Conservation (phyloP, 2,888 invertebrate species). For the Xylota segnis region DNA sequence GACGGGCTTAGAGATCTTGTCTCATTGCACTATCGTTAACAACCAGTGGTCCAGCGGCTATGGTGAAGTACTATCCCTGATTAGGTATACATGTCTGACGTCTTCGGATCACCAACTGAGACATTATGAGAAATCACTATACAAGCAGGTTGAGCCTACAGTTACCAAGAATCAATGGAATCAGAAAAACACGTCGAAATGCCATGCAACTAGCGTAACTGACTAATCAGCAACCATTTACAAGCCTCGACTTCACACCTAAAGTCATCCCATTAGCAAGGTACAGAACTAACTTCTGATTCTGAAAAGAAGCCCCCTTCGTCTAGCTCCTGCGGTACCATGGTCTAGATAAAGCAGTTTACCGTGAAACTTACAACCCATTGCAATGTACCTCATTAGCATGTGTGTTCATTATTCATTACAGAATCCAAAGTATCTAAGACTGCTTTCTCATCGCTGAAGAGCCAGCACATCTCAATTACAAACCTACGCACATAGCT, state of each 20-base stretch:
- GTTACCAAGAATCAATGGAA: too few relatives aligned
- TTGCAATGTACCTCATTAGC: constrained; percentile 31
- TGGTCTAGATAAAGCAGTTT: constrained; percentile 49
- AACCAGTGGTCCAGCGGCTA: too few relatives aligned
- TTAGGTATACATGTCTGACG: too few relatives aligned
- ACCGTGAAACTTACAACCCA: constrained; percentile 39
- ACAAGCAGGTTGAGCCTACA: too few relatives aligned
- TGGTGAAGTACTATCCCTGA: too few relatives aligned
- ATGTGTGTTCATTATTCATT: background rate
- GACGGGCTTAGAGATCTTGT: too few relatives aligned
- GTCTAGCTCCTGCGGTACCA: background rate
- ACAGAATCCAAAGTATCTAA: constrained; percentile 12
- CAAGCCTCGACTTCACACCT: background rate
- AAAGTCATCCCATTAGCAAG: background rate
- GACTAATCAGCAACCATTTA: background rate
- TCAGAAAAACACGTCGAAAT: too few relatives aligned
- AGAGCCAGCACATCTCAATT: constrained; percentile 49
- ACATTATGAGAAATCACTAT: too few relatives aligned
- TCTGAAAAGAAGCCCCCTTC: background rate
- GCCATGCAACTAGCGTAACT: background rate
- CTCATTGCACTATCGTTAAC: too few relatives aligned
- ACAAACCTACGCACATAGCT: constrained; percentile 52
- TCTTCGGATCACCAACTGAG: too few relatives aligned
- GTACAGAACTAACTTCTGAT: background rate
- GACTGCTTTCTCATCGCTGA: constrained; percentile 1